These are phyloP conservation scores for Antheraea mylitta DNA, from an alignment of 1,140 invertebrate species.

Conservation along the genomic window DNA sequence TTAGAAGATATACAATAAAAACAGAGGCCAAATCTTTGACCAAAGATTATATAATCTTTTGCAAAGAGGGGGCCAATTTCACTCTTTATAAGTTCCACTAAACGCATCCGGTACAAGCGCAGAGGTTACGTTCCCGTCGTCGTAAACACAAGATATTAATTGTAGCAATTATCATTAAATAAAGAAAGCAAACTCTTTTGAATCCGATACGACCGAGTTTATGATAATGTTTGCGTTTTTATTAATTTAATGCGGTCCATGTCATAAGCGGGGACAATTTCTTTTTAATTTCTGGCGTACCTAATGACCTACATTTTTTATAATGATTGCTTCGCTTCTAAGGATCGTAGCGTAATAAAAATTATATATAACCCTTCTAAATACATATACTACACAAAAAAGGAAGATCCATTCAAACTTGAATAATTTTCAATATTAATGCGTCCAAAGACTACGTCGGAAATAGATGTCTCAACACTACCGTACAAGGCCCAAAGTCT, in stretches of 20 bases:
- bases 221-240: not conserved
- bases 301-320: no score
- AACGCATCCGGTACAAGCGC: not conserved
- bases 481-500: no score
- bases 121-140: not conserved
- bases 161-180: not conserved
- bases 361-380: no score
- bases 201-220: not conserved
- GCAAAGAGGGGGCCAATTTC: not conserved
- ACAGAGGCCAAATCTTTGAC: not conserved
- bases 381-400: no score
- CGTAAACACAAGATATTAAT: not conserved
- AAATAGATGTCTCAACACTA: no score
- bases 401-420: no score
- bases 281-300: no score
- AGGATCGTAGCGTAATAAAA: no score
- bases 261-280: not conserved
- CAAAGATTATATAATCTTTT: not conserved
- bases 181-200: not conserved
- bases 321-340: no score
- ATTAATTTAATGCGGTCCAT: not conserved
- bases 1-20: no score
- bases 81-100: not conserved
- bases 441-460: no score
- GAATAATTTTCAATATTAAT: no score